phyloP scores from a whole-genome alignment of 2,888 invertebrate genomes.

The Tenthredo mesomela region DNA sequence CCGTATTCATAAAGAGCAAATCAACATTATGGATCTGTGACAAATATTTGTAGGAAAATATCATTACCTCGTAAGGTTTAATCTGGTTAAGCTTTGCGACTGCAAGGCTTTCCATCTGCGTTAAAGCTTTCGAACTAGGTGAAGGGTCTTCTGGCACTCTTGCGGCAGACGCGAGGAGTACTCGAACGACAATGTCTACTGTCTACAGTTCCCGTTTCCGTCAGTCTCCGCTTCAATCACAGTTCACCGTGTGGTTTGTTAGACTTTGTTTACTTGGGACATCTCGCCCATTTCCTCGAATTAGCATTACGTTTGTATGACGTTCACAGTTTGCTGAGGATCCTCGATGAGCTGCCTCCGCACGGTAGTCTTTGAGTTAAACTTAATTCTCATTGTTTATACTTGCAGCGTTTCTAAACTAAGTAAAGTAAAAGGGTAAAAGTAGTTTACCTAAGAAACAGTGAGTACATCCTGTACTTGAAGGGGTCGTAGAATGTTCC shows the following conservation, averaged over 20 bases:
- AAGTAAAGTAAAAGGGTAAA: background rate
- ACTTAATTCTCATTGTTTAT: slow-evolving; percentile 25
- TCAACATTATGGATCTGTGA: background rate
- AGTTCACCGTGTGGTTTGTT: slow-evolving; percentile 35
- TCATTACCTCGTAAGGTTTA: background rate
- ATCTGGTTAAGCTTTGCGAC: background rate
- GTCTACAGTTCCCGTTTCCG: slow-evolving; percentile 1
- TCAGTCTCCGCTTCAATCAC: slow-evolving; percentile 25
- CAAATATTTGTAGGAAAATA: background rate
- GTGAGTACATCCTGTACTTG: background rate
- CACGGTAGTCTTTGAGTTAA: background rate
- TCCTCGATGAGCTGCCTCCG: background rate
- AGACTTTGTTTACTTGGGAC: slow-evolving; percentile 48
- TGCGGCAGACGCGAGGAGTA: background rate
- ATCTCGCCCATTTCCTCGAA: slow-evolving; percentile 39
- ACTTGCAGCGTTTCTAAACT: background rate
- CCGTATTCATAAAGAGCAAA: background rate
- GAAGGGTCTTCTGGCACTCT: background rate
- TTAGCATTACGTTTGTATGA: slow-evolving; percentile 23
- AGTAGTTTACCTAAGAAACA: background rate
- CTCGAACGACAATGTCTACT: slow-evolving; percentile 1
- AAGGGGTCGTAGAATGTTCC: no score
- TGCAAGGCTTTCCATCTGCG: background rate
- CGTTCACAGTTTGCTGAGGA: background rate
- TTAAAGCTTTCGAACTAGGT: background rate